Percentiles rank a stretch among this genome's conserved stretches.
phyloP scores from a whole-genome alignment of 2,113 vertebrate genomes.

The Pygoscelis antarcticus region DNA sequence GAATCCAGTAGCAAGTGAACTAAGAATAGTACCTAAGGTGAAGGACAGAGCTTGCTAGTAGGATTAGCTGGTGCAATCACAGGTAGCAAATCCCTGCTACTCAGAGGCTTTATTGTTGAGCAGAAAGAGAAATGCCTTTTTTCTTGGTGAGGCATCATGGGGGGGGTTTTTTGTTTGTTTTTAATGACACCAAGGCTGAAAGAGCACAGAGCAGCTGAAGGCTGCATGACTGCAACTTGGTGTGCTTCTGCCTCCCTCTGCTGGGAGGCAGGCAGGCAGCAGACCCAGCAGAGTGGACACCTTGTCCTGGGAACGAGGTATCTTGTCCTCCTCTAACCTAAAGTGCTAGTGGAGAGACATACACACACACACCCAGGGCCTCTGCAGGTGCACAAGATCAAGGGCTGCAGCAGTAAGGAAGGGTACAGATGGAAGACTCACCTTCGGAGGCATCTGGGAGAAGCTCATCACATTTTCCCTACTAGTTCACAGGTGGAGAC shows the following conservation, averaged over 20 bases:
- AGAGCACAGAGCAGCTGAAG: background rate
- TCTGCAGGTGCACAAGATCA: background rate
- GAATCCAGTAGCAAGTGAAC: background rate
- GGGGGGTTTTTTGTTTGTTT: background rate
- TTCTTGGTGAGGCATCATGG: background rate
- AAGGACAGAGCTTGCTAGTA: background rate
- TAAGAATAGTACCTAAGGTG: background rate
- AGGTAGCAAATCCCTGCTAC: background rate
- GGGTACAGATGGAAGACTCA: background rate
- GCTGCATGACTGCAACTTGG: background rate
- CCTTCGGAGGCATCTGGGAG: background rate
- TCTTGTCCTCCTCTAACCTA: background rate
- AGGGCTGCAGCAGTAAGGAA: background rate
- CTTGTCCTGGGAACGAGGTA: background rate
- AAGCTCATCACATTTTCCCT: background rate
- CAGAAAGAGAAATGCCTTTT: background rate
- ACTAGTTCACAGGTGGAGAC: background rate
- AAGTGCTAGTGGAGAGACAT: no score
- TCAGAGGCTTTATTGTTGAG: background rate
- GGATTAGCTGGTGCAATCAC: conserved; percentile 16
- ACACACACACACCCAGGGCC: no score
- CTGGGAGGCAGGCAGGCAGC: background rate
- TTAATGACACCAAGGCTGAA: background rate
- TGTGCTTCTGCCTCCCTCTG: conserved; percentile 48
- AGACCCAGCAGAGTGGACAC: background rate